These are phyloP conservation scores for Serilophus lunatus DNA, from an alignment of 2,113 vertebrate genomes.

Conservation along the genomic window DNA sequence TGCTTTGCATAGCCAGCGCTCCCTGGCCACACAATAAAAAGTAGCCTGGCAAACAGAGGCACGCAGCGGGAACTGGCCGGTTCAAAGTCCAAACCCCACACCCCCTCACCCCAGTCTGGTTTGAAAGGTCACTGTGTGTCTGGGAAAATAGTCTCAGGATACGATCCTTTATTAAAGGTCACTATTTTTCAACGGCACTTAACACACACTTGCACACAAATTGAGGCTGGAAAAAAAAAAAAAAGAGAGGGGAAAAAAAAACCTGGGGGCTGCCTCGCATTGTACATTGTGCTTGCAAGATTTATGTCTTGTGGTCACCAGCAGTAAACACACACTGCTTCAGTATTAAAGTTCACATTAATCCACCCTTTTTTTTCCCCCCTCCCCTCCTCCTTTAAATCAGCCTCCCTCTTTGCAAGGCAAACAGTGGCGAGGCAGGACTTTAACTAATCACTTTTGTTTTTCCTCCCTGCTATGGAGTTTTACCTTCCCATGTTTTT, in stretches of 20 bases:
- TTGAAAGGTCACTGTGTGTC: constrained; percentile 96
- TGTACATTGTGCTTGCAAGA: constrained; percentile 74
- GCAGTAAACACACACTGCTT: constrained; percentile 74
- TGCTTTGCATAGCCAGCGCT: constrained; percentile 91
- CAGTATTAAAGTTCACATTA: constrained; percentile 74
- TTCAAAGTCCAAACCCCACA: constrained; percentile 88
- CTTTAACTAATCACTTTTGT: constrained; percentile 55
- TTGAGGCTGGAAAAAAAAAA: constrained; percentile 57
- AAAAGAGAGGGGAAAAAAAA: neutral
- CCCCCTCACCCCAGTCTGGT: constrained; percentile 92
- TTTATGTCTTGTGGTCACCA: constrained; percentile 82
- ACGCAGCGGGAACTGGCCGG: constrained; percentile 84
- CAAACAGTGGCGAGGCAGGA: constrained; percentile 56
- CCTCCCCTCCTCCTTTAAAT: constrained; percentile 29
- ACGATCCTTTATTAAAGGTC: constrained; percentile 96
- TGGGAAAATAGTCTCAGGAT: constrained; percentile 93
- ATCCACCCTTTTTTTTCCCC: constrained; percentile 13
- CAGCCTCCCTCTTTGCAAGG: constrained; percentile 64
- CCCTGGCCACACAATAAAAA: constrained; percentile 87
- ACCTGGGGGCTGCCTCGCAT: constrained; percentile 63
- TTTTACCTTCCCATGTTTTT: constrained; percentile 1
- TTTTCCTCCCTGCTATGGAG: neutral
- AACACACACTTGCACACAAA: constrained; percentile 80
- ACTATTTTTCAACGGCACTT: constrained; percentile 91
- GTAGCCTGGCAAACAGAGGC: constrained; percentile 85